Conservation (phyloP, 1,140 invertebrate genomes). For the Trissolcus basalis region DNA sequence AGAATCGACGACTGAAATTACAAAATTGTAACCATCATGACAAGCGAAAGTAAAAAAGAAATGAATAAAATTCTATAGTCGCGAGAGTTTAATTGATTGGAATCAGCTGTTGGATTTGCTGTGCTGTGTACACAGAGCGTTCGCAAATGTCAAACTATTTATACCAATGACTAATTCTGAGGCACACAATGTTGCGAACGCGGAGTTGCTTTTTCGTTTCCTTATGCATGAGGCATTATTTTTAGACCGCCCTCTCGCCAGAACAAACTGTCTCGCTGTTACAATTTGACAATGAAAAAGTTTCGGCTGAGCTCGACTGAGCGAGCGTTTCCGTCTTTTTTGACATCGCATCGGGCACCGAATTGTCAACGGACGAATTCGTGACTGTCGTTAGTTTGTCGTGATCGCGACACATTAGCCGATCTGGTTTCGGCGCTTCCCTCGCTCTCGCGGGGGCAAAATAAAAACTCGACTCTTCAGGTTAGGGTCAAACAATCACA, state of each 20-base stretch:
- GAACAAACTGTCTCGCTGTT: no score
- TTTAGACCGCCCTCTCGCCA: neutral
- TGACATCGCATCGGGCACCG: no score
- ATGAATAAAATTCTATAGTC: neutral
- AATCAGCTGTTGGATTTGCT: conserved; percentile 47
- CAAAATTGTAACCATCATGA: no score
- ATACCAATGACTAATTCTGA: conserved; percentile 45
- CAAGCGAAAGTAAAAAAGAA: conserved; percentile 2
- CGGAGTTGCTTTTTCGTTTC: no score
- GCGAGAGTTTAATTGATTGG: conserved; percentile 22
- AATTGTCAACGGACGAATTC: conserved; percentile 11
- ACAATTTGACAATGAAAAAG: neutral
- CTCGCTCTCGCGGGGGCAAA: no score
- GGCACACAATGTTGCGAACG: neutral
- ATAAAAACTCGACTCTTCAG: conserved; percentile 2
- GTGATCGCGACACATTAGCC: conserved; percentile 29
- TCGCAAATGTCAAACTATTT: conserved; percentile 55
- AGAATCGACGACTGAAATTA: no score
- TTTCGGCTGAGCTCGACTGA: neutral
- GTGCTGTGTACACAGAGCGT: conserved; percentile 17
- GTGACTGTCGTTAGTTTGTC: conserved; percentile 49
- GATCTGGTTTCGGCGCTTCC: neutral
- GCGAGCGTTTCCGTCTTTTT: no score
- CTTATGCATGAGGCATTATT: neutral
- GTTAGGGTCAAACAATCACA: conserved; percentile 33